A percentile compares a stretch with the other conserved stretches of the same genome.
phyloP scores from a whole-genome alignment of 2,888 invertebrate species.

The Geotrupes spiniger region DNA sequence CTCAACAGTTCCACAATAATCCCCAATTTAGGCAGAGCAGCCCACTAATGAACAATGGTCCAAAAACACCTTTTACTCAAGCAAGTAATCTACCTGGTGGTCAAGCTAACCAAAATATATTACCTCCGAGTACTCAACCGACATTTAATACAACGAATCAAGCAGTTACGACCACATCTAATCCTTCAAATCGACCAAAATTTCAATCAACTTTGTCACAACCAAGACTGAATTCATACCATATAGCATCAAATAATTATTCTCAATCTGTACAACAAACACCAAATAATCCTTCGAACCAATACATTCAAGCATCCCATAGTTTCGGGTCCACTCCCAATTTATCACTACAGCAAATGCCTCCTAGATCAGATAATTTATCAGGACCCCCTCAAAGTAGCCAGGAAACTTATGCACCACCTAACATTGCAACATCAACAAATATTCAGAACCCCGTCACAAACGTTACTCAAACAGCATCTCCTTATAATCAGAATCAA shows the following conservation, averaged over 20 bases:
- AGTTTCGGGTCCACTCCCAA: constrained; percentile 20
- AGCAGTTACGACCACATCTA: neutral
- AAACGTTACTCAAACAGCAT: neutral
- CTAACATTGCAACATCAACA: constrained; percentile 10
- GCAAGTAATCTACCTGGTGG: neutral
- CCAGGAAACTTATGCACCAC: neutral
- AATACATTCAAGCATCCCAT: constrained; percentile 5
- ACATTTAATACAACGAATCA: neutral
- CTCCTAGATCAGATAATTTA: constrained; percentile 1
- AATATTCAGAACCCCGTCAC: constrained; percentile 4
- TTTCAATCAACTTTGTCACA: constrained; percentile 20
- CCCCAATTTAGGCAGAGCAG: no score
- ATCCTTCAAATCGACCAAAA: constrained; percentile 4
- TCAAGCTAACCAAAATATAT: neutral
- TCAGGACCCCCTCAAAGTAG: constrained; percentile 3
- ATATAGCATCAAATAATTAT: constrained; percentile 1
- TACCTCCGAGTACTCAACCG: neutral
- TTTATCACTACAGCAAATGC: constrained; percentile 12
- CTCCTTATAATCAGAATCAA: constrained; percentile 1
- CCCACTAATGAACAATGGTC: neutral
- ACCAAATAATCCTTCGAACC: neutral
- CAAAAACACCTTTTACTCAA: neutral
- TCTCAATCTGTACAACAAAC: neutral
- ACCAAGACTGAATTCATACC: constrained; percentile 7
- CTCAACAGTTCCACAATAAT: no score